Base-by-base conservation (phyloP, 1,140 invertebrate species). In the Himalopsyche phryganea region DNA sequence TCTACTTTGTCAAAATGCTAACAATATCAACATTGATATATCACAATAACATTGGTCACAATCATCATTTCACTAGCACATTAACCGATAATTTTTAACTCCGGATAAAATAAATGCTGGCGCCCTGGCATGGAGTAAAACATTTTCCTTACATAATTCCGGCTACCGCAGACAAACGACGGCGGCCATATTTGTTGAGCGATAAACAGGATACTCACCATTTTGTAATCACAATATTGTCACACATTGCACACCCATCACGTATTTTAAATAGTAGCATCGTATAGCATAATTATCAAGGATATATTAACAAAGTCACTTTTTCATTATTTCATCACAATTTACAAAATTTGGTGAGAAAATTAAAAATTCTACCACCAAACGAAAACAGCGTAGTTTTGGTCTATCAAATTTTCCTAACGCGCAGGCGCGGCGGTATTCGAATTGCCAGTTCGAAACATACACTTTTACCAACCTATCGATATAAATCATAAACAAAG, bases 151-250 rank as follows among this genome's bases (percentile, higher is more conserved):
- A 57, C 47, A 57, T 57, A 57, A 57, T 50, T 57, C 47, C 54
- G 54, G 47, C 54, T 42, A 57, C 32, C 36, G 36, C 36, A 14
- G 40, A 50, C 46, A 38, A 50, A 57, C 54, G 36, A 40, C 48
- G 32, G 54, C 54, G 54, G 54, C 54, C 54, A 57, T 57, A 50
- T 57, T 57, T 50, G 46, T 20, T 57, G 47, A 13, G 47, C 47
- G 38, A 49, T 41, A 57, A 56, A 50, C 47, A 50, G 47, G 35
- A 57, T 50, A 57, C 54, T 57, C 54, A 57, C 54, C 54, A 57
- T 57, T 57, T 57, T 57, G 54, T 57, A 57, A 57, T 57, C 54
- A 57, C 54, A 57, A 57, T 57, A 57, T 57, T 57, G 46, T 57
- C 54, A 57, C 54, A 57, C 47, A 57, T 44, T 45, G 54, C 2